These are phyloP conservation scores for Anoplius nigerrimus DNA, from an alignment of 2,888 invertebrate genomes.

Conservation along the genomic window DNA sequence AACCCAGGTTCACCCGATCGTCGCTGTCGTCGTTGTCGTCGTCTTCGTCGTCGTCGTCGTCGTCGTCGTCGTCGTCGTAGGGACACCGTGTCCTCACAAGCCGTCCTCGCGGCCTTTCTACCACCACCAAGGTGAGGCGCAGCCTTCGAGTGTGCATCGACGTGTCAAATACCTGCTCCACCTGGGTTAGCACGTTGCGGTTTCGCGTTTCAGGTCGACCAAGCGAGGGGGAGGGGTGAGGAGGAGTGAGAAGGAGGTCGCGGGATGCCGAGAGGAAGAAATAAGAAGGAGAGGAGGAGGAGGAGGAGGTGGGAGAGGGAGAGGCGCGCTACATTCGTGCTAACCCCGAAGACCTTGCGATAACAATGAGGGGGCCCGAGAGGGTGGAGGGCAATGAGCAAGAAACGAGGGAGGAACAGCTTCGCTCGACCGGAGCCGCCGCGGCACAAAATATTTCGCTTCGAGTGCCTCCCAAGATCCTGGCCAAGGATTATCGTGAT, in stretches of 20 bases:
- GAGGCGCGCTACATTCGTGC: slow-evolving; percentile 4
- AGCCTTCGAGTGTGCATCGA: slow-evolving; percentile 32
- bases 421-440: background rate
- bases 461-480: slow-evolving; percentile 2
- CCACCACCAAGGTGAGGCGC: slow-evolving; percentile 20
- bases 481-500: slow-evolving; percentile 26
- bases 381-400: background rate
- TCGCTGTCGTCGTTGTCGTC: too few relatives aligned
- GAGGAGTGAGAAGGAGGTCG: background rate
- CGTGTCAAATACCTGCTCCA: slow-evolving; percentile 38
- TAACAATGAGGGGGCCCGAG: slow-evolving; percentile 8
- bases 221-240: background rate
- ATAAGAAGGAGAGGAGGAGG: background rate
- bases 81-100: slow-evolving; percentile 2
- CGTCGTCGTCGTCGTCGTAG: background rate
- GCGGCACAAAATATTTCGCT: background rate
- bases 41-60: background rate
- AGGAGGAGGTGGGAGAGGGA: background rate
- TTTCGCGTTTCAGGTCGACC: slow-evolving; percentile 29
- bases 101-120: slow-evolving; percentile 8
- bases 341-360: slow-evolving; percentile 26
- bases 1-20: slow-evolving; percentile 34
- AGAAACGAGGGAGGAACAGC: too few relatives aligned
- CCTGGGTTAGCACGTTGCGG: slow-evolving; percentile 32
- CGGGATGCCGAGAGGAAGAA: slow-evolving; percentile 15